Evolutionary conservation across 2,113 vertebrate genomes (phyloP).

Genomic region (Caloenas nicobarica): DNA sequence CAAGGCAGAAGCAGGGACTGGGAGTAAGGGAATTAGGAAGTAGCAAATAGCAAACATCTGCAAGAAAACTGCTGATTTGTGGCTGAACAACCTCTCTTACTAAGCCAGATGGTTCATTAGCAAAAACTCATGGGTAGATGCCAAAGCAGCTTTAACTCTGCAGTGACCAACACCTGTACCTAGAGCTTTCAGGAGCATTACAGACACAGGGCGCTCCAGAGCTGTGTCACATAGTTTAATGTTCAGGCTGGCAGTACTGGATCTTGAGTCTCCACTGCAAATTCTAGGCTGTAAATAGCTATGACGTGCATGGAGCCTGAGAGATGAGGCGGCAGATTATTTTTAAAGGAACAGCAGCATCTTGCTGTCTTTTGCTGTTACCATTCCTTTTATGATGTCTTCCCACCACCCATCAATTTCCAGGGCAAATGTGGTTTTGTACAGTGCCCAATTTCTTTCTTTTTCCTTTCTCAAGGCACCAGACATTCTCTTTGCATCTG

Average conservation of each 20-base stretch:
- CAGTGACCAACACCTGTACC: background rate
- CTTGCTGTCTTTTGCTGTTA: background rate
- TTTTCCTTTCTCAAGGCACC: background rate
- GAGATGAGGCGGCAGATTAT: background rate
- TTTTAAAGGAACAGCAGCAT: background rate
- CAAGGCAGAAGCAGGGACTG: background rate
- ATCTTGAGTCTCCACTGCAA: background rate
- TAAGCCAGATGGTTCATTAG: slow-evolving; percentile 14
- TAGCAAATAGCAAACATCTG: slow-evolving; percentile 46
- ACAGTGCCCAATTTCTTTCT: background rate
- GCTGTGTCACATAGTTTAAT: rapidly evolving
- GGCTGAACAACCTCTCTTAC: background rate
- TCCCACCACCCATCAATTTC: background rate
- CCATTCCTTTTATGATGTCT: background rate
- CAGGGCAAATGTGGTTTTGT: background rate
- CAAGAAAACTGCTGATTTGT: slow-evolving; percentile 49
- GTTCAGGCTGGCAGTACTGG: background rate
- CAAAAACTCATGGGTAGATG: background rate
- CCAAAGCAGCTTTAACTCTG: slow-evolving; percentile 30
- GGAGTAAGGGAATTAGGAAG: background rate
- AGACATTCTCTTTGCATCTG: background rate
- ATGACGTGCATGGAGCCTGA: background rate
- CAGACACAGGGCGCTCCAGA: background rate
- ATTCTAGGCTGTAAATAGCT: background rate
- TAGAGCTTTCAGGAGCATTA: background rate